Evolutionary conservation across 1,140 invertebrate species (phyloP), one percentile per base, ranked within the genome.

Genomic region (Homarus americanus): DNA sequence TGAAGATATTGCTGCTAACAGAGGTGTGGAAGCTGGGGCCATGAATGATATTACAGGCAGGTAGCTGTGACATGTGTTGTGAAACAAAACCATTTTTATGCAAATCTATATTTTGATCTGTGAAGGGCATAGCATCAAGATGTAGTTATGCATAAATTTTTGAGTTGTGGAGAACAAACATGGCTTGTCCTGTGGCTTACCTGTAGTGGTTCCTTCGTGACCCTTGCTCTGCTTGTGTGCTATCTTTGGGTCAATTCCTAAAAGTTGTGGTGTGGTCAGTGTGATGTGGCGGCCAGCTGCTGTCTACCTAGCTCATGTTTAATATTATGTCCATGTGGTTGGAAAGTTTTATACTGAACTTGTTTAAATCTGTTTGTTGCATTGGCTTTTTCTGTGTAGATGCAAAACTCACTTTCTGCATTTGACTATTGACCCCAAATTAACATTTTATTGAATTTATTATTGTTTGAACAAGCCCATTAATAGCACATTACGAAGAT

Each of bases 181-280:
- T 53, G 28, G 28, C 15, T 49, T 79, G 75, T 78, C 53, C n/a
- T 88, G 78, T 44, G 38, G 32, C 53, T 28, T 41, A 72, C 38
- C 86, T 79, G 58, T 79, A 80, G 75, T 72, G 34, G 38, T 49
- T 53, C 78, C 40, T 78, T 75, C 40, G 79, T 90, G 88, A 63
- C 66, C 69, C 82, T 49, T 78, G 82, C 72, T 82, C 80, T 90
- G 88, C 88, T 90, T 90, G 88, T 83, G 88, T 90, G 88, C 88
- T 90, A 75, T 90, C 80, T 84, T 69, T 90, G 88, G 88, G 88
- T 90, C 80, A 83, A 82, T 83, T 89, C 87, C 88, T 90, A 53
- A 78, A 89, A 90, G 88, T 84, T 90, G 88, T 90, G 88, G 88
- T 84, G 88, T 82, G 88, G 88, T 90, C 86, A 53, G 88, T 90